phyloP scores from a whole-genome alignment of 2,113 vertebrate genomes.

The Prionailurus viverrinus region DNA sequence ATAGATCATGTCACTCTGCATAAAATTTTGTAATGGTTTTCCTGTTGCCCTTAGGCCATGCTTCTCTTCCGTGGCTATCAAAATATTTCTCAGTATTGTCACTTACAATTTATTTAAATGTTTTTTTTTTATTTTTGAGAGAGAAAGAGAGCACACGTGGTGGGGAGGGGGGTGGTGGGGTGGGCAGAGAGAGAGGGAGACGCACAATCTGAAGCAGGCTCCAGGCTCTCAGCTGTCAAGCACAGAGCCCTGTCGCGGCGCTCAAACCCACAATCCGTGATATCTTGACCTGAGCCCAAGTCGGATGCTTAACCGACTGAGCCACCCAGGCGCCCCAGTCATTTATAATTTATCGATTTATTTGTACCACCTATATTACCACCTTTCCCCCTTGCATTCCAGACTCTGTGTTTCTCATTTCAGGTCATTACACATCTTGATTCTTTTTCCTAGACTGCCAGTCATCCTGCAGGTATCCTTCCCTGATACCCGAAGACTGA shows the following conservation, averaged over 20 bases:
- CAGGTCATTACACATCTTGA: background rate
- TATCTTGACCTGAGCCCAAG: too few relatives aligned
- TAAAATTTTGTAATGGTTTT: background rate
- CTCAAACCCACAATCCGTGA: too few relatives aligned
- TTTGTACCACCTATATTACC: background rate
- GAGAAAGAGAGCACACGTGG: too few relatives aligned
- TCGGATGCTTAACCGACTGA: too few relatives aligned
- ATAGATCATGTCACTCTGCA: background rate
- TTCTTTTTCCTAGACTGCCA: background rate
- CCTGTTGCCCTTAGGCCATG: background rate
- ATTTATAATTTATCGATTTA: too few relatives aligned
- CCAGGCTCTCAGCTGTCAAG: too few relatives aligned
- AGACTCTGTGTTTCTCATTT: background rate
- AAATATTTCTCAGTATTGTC: background rate
- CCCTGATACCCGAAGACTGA: background rate
- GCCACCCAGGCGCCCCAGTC: too few relatives aligned
- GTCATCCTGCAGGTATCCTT: background rate
- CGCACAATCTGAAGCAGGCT: too few relatives aligned
- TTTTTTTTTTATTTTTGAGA: too few relatives aligned
- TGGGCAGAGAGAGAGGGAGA: too few relatives aligned
- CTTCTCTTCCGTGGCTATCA: background rate
- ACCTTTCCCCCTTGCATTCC: background rate
- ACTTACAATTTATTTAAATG: background rate
- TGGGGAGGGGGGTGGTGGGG: too few relatives aligned
- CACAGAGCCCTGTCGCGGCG: too few relatives aligned